Percentiles rank a stretch among this genome's conserved stretches.
phyloP scores from a whole-genome alignment of 1,140 invertebrate species.

The Saxidomus purpurata region DNA sequence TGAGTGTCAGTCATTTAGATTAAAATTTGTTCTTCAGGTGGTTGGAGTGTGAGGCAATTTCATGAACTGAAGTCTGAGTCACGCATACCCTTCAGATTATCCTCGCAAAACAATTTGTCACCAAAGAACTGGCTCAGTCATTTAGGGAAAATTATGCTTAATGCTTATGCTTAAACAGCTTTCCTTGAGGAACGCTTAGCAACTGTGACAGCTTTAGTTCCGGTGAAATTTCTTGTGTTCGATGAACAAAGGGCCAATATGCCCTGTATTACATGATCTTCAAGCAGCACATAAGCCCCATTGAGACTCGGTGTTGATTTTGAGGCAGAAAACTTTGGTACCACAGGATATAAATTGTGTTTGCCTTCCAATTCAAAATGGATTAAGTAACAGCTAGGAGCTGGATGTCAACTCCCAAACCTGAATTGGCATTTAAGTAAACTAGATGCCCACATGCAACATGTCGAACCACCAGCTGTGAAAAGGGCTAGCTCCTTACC shows the following conservation, averaged over 20 bases:
- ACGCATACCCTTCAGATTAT: slow-evolving; percentile 24
- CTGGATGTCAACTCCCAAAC: slow-evolving; percentile 22
- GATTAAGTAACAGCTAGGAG: slow-evolving; percentile 16
- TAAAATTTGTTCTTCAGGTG: slow-evolving; percentile 18
- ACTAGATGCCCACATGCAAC: no score
- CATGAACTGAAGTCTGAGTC: background rate
- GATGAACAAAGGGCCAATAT: slow-evolving; percentile 7
- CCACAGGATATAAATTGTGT: slow-evolving; percentile 26
- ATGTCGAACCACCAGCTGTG: no score
- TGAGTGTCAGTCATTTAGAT: slow-evolving; percentile 26
- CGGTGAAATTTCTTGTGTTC: slow-evolving; percentile 19
- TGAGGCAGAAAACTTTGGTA: background rate
- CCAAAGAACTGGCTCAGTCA: slow-evolving; percentile 35
- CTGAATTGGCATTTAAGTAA: slow-evolving; percentile 1
- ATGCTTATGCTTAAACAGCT: slow-evolving; percentile 47
- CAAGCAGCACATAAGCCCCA: background rate
- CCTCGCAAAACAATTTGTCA: slow-evolving; percentile 59
- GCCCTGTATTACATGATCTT: background rate
- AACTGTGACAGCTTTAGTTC: slow-evolving; percentile 18
- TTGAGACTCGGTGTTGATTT: background rate
- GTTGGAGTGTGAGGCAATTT: slow-evolving; percentile 18
- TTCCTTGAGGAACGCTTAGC: slow-evolving; percentile 17
- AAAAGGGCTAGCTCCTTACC: no score
- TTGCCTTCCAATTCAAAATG: slow-evolving; percentile 51
- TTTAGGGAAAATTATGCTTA: slow-evolving; percentile 33